Evolutionary conservation across 2,888 invertebrate species (phyloP), one percentile per base, ranked within the genome.

Genomic region (Fissipunctia ypsillon): DNA sequence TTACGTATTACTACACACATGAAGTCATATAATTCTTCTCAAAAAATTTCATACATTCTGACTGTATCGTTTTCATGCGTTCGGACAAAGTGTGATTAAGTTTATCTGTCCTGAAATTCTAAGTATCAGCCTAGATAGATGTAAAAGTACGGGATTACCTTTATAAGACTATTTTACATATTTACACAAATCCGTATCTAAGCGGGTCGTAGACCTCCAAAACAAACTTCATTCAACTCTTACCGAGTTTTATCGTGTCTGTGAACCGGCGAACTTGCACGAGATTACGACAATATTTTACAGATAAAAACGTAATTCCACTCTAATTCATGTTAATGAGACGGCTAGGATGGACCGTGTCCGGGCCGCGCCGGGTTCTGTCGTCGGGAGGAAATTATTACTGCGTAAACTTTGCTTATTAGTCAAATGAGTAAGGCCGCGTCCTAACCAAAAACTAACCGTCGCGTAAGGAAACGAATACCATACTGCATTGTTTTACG

Each of bases 301-400:
- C 50, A 75, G 61, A 81, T 69, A 63, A 81, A 84, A 81, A 84
- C 76, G 43, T 38, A 76, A 81, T 70, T 71, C 45, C 16, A n/a
- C 31, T 67, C 50, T 81, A 69, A 84, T 81, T 81, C 68, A 76
- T 81, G 66, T 66, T 84, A 81, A 81, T 76, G 71, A 84, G 84
- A 73, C 76, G 38, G 63, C 45, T 57, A 10, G 41, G 65, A n/a
- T n/a, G n/a, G n/a, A 12, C 25, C 22, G 59, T 59, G 10, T 25
- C 50, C 54, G 19, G 41, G 3, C 69, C 56, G 43, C 10, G n/a
- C 28, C 45, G 43, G 9, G 65, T 14, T 35, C 80, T 68, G 74
- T 64, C 57, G 56, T 9, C 38, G 35, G 35, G n/a, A 19, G 19
- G 38, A 56, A 84, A 69, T 75, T 59, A 84, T 73, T 16, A 41